These are phyloP conservation scores for Geodia barretti DNA, from an alignment of 37 sponge, comb jelly and placozoan genomes.

Conservation along the genomic window DNA sequence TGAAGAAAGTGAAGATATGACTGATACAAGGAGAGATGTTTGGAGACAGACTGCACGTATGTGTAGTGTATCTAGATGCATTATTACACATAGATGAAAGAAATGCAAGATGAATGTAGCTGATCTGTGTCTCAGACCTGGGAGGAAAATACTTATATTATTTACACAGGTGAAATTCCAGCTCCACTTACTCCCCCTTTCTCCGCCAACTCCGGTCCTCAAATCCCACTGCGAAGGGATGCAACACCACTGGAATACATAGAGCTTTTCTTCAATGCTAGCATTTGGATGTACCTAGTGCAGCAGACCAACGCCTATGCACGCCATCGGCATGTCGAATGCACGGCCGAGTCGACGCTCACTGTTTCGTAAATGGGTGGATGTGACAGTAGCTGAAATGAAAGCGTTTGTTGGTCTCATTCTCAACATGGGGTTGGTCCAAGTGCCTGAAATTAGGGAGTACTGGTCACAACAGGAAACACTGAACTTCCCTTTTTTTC, in stretches of 20 bases:
- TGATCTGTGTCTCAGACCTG: too few species aligned
- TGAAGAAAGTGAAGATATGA: too few species aligned
- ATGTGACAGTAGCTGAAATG: neutral
- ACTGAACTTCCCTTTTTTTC: neutral
- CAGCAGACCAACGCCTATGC: neutral
- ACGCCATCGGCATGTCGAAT: neutral
- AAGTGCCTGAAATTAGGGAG: neutral
- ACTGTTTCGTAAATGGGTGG: neutral
- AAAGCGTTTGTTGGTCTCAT: neutral
- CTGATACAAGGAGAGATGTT: too few species aligned
- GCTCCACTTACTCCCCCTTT: too few species aligned
- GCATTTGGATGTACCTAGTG: neutral
- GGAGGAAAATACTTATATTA: too few species aligned
- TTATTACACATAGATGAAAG: too few species aligned
- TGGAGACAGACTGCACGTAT: too few species aligned
- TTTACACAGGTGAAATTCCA: too few species aligned
- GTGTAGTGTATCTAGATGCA: too few species aligned
- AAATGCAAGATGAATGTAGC: too few species aligned
- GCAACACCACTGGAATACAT: neutral
- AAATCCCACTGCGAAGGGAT: too few species aligned
- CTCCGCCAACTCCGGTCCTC: too few species aligned
- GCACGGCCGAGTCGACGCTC: neutral
- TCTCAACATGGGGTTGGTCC: neutral
- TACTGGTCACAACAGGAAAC: neutral
- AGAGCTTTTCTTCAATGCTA: neutral